These are phyloP conservation scores for Buteo buteo DNA, from an alignment of 2,113 vertebrate genomes.

Conservation along the genomic window DNA sequence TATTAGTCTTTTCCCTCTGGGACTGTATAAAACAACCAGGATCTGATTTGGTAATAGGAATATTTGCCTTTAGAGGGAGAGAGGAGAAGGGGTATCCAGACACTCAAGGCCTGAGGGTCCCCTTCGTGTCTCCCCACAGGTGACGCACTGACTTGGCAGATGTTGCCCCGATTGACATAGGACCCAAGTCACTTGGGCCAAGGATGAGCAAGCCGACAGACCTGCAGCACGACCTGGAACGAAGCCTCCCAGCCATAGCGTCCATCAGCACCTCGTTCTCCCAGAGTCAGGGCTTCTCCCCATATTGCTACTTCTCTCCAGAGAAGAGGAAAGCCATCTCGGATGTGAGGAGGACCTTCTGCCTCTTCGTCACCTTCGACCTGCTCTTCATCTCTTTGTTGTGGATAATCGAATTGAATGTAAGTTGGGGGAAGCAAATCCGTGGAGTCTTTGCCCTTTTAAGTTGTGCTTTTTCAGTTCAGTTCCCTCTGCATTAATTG, in stretches of 20 bases:
- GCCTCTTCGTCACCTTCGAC: constrained; percentile 97
- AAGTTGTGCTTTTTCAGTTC: background rate
- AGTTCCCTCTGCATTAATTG: background rate
- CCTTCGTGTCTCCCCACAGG: background rate
- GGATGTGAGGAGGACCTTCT: constrained; percentile 96
- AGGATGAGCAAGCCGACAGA: constrained; percentile 76
- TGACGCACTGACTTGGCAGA: background rate
- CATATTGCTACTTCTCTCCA: constrained; percentile 64
- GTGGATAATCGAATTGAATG: constrained; percentile 97
- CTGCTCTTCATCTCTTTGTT: constrained; percentile 94
- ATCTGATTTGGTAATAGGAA: background rate
- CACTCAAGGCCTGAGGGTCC: background rate
- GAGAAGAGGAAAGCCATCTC: constrained; percentile 85
- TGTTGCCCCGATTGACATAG: background rate
- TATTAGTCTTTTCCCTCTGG: background rate
- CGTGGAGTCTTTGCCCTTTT: background rate
- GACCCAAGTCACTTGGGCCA: background rate
- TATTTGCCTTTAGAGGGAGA: background rate
- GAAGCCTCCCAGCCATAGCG: constrained; percentile 87
- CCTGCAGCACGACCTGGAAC: constrained; percentile 79
- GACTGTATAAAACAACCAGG: background rate
- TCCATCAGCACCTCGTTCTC: constrained; percentile 86
- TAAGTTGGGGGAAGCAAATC: constrained; percentile 53
- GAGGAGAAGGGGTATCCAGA: background rate
- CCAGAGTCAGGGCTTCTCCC: constrained; percentile 76